Evolutionary conservation across 2,797 vertebrate species (phyloP), one percentile per base, ranked within the genome.

Genomic region (Bradypodion pumilum): DNA sequence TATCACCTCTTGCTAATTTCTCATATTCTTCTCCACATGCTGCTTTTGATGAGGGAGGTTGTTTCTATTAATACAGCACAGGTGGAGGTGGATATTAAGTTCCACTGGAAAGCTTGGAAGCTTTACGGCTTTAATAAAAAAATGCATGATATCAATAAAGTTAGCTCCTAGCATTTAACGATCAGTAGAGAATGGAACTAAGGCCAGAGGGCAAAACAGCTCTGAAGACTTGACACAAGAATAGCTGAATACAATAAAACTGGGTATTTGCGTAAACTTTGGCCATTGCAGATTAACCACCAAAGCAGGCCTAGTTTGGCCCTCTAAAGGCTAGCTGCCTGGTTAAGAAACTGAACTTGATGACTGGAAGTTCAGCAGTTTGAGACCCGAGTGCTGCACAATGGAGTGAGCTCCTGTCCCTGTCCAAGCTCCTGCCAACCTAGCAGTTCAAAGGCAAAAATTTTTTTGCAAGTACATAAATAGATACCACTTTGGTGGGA

Each of bases 61-160:
- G 83, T 62, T 94, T 92, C 90, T 92, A 85, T 90, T 91, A 93
- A 91, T 86, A 92, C 77, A 76, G 91, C 92, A 83, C 92, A 94
- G 93, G 93, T 90, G 92, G 86, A 93, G 89, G 73, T 90, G 88
- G 91, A 90, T 90, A 93, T 91, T 86, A 87, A 86, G 89, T 91
- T 93, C 84, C 0, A 0, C 77, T 88, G 80, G 92, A 81, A 86
- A 86, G 91, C 44, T 70, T 87, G 85, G 88, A 92, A 89, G 88
- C 88, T 85, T 92, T 42, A 37, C 69, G 86, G 89, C 84, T 90
- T 90, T 92, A 63, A 72, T 91, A 59, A 21, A 89, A 89, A 91
- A 93, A 90, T 70, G 25, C 76, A 82, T 80, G 37, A 44, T 82
- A 93, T 90, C 91, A 92, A 93, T 40, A 3, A 87, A 92, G 91